Evolutionary conservation across 2,888 invertebrate species (phyloP).

Genomic region (Eristalinus sepulchralis): DNA sequence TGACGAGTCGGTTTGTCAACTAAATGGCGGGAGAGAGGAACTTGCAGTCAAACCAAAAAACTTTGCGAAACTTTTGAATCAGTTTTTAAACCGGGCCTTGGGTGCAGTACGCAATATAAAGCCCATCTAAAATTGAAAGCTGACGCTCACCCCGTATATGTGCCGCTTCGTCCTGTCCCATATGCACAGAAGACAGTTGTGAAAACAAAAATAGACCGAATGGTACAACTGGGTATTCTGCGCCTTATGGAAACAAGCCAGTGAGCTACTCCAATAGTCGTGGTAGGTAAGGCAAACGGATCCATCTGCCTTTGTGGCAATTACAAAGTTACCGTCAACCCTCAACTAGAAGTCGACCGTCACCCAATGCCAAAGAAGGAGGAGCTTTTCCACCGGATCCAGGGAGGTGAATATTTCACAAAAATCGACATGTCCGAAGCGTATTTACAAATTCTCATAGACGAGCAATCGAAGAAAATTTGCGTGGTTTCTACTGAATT

Average conservation of each 20-base stretch:
- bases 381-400: constrained; percentile 15
- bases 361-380: constrained; percentile 24
- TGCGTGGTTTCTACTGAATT: constrained; percentile 19
- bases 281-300: constrained; percentile 11
- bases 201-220: constrained; percentile 9
- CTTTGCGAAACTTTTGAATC: constrained; percentile 17
- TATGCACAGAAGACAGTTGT: constrained; percentile 23
- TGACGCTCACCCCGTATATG: neutral
- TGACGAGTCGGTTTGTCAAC: constrained; percentile 7
- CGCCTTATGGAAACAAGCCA: constrained; percentile 30
- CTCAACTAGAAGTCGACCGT: constrained; percentile 13
- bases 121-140: constrained; percentile 22
- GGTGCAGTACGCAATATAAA: constrained; percentile 17
- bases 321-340: constrained; percentile 14
- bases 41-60: neutral
- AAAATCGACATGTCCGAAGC: constrained; percentile 19
- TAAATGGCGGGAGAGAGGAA: neutral
- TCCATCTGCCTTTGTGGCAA: constrained; percentile 12
- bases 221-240: constrained; percentile 7
- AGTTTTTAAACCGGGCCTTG: constrained; percentile 17
- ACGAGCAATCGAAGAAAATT: constrained; percentile 18
- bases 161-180: constrained; percentile 11
- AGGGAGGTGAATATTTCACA: constrained; percentile 12
- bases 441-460: constrained; percentile 10
- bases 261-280: constrained; percentile 35